Conservation (phyloP, 2,113 vertebrate species). For the Ia io region DNA sequence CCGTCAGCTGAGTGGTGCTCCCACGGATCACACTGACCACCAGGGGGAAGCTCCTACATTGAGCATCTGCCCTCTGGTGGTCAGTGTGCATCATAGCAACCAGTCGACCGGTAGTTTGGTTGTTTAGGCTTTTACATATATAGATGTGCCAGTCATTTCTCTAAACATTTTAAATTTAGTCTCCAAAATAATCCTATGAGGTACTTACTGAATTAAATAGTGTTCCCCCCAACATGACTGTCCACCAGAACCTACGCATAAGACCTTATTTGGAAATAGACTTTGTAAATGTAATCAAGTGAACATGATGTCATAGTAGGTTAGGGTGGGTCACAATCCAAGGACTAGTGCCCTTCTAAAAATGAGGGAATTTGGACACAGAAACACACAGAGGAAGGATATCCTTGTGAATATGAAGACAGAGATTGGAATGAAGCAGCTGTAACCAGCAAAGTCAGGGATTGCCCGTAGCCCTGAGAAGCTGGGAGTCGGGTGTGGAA, state of each 20-base stretch:
- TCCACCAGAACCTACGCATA: fast-evolving
- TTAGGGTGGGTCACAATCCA: no score
- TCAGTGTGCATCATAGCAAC: no score
- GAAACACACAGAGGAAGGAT: background rate
- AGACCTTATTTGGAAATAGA: background rate
- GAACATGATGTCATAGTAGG: fast-evolving
- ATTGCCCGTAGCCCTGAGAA: fast-evolving
- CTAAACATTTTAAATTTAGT: background rate
- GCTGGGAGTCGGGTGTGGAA: no score
- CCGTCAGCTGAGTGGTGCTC: no score
- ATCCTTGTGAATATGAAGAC: background rate
- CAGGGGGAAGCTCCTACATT: no score
- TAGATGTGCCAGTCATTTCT: background rate
- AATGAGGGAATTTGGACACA: background rate
- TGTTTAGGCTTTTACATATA: no score
- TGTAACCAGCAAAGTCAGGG: background rate
- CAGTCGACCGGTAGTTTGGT: fast-evolving
- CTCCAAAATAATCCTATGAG: background rate
- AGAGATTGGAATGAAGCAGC: background rate
- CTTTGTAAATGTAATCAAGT: background rate
- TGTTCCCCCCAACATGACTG: background rate
- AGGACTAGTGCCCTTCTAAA: background rate
- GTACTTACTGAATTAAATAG: background rate
- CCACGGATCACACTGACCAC: no score
- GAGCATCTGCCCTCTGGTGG: no score